Conservation (phyloP, 2,797 vertebrate species). For the Myoxocephalus aenaeus region DNA sequence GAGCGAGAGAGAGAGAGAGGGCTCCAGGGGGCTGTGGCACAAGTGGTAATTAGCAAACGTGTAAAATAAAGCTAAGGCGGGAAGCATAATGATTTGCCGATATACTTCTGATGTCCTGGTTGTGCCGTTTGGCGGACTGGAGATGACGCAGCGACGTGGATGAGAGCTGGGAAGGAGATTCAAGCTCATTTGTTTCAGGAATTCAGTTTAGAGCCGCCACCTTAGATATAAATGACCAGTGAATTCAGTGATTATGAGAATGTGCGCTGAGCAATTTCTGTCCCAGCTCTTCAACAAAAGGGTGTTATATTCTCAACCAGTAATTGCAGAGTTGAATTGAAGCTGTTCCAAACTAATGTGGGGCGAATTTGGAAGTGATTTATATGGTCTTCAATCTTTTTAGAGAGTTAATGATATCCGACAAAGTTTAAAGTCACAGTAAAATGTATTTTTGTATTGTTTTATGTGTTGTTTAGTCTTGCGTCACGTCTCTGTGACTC, state of each 20-base stretch:
- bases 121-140: constrained; percentile 34
- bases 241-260: not conserved
- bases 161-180: not conserved
- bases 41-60: constrained; percentile 71
- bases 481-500: too few relatives aligned
- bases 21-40: constrained; percentile 38
- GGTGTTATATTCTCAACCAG: not conserved
- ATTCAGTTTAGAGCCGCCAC: not conserved
- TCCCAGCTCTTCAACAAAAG: not conserved
- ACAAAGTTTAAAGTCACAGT: not conserved
- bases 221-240: not conserved
- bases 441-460: too few relatives aligned
- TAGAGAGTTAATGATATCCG: not conserved
- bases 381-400: constrained; percentile 9
- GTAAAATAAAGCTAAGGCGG: constrained; percentile 66
- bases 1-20: constrained; percentile 11
- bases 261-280: not conserved
- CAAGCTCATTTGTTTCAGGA: not conserved
- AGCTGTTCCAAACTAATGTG: not conserved
- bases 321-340: not conserved
- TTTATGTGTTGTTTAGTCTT: too few relatives aligned
- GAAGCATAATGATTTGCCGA: constrained; percentile 65
- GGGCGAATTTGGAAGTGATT: not conserved
- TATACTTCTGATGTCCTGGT: constrained; percentile 67
- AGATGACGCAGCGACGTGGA: constrained; percentile 21